A percentile compares a stretch with the other conserved stretches of the same genome.
Evolutionary conservation across 2,113 vertebrate genomes (phyloP).

Genomic region (Strigops habroptila): DNA sequence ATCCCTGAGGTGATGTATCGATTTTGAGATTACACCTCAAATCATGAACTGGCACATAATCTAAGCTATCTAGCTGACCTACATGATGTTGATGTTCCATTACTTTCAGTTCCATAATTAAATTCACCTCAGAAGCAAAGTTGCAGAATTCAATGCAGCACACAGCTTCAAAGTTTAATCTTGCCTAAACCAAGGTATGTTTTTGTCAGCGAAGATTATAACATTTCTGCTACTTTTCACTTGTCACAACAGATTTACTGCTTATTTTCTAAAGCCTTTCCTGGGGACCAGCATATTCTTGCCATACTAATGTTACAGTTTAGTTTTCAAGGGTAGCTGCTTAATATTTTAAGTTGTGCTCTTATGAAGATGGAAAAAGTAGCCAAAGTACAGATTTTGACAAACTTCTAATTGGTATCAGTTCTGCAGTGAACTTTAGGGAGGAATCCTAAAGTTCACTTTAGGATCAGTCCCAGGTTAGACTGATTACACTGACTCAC

Average conservation of each 20-base stretch:
- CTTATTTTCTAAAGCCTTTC: constrained; percentile 4
- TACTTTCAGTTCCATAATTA: not conserved
- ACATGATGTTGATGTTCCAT: not conserved
- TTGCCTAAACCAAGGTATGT: not conserved
- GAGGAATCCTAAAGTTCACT: not conserved
- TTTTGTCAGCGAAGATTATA: constrained; percentile 14
- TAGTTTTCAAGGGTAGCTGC: not conserved
- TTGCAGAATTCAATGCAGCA: not conserved
- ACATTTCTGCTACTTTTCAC: constrained; percentile 12
- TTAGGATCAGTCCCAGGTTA: not conserved
- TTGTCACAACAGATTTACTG: constrained; percentile 19
- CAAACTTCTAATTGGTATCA: not conserved
- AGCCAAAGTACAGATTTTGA: not conserved
- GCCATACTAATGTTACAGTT: not conserved
- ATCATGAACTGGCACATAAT: not conserved
- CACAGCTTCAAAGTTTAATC: constrained; percentile 6
- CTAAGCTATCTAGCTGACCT: not conserved
- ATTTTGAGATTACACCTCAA: not conserved
- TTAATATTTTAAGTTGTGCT: not conserved
- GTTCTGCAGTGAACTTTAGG: not conserved
- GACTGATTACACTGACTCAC: not conserved
- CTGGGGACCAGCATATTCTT: not conserved
- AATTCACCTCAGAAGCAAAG: not conserved
- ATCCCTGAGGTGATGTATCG: rapidly evolving
- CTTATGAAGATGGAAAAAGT: not conserved